Base-by-base conservation (phyloP, 2,888 invertebrate species). In the Athalia rosae region DNA sequence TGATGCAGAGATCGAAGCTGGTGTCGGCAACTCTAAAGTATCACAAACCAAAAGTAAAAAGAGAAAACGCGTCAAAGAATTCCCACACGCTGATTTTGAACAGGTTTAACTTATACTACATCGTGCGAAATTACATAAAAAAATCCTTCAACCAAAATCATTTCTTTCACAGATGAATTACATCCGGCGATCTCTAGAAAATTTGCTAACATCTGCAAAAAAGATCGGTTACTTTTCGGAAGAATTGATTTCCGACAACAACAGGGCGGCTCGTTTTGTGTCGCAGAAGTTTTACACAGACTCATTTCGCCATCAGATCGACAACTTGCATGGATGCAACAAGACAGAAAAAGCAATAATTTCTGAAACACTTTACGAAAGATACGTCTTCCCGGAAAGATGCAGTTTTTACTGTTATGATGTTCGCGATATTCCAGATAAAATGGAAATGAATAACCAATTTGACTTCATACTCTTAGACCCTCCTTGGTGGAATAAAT, bases 401-500 rank as follows among this genome's bases (percentile, higher is more conserved):
- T 93, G 93, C 80, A 91, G 90, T 89, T 96, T 95, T 89, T 94
- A 90, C 86, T 94, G 94, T 82, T 94, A 94, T 87, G 92, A 94
- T 83, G 92, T 95, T 81, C 91, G 91, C 15, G 91, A 93, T 81
- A 91, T 95, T 0, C 88, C 89, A n/a, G 88, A 92, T 67, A 91
- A 92, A 82, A 90, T 93, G 64, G 83, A 89, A 45, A 90, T 91
- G 77, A 90, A 91, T 6, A 88, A 88, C 77, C 91, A 91, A 79
- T 98, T 93, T 91, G 96, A 98, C 89, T 91, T 98, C 76, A 92
- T 99, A 73, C 90, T 98, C 15, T 91, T 98, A 82, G 99, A 99
- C 91, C 99, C 99, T 50, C 98, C 99, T 0, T 99, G 99, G 99
- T 94, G 95, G 92, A 99, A 99, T 88, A 98, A 97, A 90, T 98